A percentile compares a stretch with the other conserved stretches of the same genome.
These are phyloP conservation scores for Amiota communis DNA, from an alignment of 2,888 invertebrate species.

Conservation along the genomic window DNA sequence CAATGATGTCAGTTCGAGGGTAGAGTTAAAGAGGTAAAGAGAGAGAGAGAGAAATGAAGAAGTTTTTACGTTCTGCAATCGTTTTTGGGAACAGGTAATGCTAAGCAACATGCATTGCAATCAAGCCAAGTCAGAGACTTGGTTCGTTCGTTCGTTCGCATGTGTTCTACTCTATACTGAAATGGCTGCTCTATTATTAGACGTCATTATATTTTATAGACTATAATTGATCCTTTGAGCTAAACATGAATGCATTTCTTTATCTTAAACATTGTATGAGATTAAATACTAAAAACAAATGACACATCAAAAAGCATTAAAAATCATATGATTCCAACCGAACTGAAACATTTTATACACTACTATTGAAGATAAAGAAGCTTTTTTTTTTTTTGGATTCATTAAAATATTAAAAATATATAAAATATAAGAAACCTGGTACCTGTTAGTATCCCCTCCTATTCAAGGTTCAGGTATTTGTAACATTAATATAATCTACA, in stretches of 20 bases:
- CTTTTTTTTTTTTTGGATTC: background rate
- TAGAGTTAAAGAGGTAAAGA: too few relatives aligned
- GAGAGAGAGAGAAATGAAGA: too few relatives aligned
- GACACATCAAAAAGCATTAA: conserved; percentile 43
- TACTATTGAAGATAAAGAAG: background rate
- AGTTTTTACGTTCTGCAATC: too few relatives aligned
- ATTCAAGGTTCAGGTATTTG: too few relatives aligned
- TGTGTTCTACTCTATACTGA: conserved; percentile 50
- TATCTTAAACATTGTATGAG: conserved; percentile 61
- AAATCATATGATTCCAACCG: background rate
- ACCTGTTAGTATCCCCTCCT: too few relatives aligned
- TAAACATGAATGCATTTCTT: conserved; percentile 60
- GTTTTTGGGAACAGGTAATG: conserved; percentile 46
- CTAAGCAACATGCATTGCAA: conserved; percentile 54
- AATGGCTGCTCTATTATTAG: conserved; percentile 71
- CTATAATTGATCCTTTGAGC: conserved; percentile 68
- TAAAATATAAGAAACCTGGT: too few relatives aligned
- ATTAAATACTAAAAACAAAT: conserved; percentile 51
- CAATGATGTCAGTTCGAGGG: too few relatives aligned
- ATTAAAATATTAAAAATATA: too few relatives aligned
- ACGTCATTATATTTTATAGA: conserved; percentile 73
- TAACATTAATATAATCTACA: too few relatives aligned
- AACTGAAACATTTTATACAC: background rate
- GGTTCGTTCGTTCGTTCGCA: conserved; percentile 33
- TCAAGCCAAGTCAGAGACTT: conserved; percentile 32